Conservation (phyloP, 2,888 invertebrate genomes). For the Pachydiplax longipennis region DNA sequence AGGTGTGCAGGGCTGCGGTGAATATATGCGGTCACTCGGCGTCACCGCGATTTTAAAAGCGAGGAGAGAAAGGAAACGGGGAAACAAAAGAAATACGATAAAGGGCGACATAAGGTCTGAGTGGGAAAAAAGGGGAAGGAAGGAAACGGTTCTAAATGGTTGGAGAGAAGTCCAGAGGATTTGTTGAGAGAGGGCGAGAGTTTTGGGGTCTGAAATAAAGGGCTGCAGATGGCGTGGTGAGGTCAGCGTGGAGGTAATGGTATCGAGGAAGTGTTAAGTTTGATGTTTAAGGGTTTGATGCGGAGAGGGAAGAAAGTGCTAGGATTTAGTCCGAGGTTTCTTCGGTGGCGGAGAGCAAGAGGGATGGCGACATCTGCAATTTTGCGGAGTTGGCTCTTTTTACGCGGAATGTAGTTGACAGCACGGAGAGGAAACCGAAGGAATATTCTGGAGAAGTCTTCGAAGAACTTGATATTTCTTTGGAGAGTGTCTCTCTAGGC, state of each 20-base stretch:
- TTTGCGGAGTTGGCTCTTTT: neutral
- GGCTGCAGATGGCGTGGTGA: slow-evolving; percentile 10
- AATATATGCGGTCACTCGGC: neutral
- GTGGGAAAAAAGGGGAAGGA: neutral
- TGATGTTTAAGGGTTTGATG: neutral
- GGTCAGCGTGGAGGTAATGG: slow-evolving; percentile 18
- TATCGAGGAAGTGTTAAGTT: slow-evolving; percentile 17
- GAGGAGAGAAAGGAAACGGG: neutral
- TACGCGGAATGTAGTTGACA: neutral
- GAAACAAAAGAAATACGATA: too few relatives aligned
- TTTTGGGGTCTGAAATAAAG: too few relatives aligned
- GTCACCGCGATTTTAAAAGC: neutral
- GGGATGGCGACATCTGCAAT: neutral
- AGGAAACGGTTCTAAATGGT: neutral
- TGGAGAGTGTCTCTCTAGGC: too few relatives aligned
- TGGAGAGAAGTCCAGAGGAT: neutral
- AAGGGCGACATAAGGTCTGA: neutral
- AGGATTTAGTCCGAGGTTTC: too few relatives aligned
- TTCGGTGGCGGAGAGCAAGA: neutral
- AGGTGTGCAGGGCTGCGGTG: neutral
- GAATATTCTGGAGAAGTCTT: neutral
- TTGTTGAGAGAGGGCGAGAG: neutral
- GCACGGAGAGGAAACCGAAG: neutral
- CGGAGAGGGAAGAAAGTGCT: too few relatives aligned
- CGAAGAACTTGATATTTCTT: too few relatives aligned